phyloP scores from a whole-genome alignment of 2,113 vertebrate species.

The Limnothrissa miodon region DNA sequence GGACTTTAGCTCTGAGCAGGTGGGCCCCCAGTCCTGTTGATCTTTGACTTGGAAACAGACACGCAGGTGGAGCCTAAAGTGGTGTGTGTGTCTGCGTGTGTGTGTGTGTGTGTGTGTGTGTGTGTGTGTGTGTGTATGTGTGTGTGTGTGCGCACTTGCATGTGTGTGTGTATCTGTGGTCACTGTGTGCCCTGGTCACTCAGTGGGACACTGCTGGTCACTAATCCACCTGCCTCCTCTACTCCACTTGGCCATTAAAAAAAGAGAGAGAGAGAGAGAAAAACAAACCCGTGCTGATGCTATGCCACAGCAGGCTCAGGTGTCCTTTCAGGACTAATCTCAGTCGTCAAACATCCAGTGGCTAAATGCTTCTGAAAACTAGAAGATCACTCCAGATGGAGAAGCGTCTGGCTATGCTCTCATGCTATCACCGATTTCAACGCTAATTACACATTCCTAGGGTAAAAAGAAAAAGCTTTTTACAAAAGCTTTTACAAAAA shows the following conservation, averaged over 20 bases:
- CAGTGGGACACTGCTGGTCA: slow-evolving; percentile 23
- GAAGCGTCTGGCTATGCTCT: not conserved
- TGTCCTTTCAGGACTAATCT: slow-evolving; percentile 34
- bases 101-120: slow-evolving; percentile 19
- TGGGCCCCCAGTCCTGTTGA: slow-evolving; percentile 26
- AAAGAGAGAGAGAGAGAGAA: not conserved
- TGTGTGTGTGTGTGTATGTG: not conserved
- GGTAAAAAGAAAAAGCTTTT: too few relatives aligned
- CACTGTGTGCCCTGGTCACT: slow-evolving; percentile 30
- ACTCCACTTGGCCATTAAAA: not conserved
- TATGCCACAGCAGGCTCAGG: slow-evolving; percentile 8
- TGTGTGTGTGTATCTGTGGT: slow-evolving; percentile 21
- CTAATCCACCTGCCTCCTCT: slow-evolving; percentile 23
- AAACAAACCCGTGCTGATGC: not conserved
- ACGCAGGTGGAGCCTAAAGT: slow-evolving; percentile 12
- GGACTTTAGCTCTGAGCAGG: not conserved
- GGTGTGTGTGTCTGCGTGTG: slow-evolving; percentile 13
- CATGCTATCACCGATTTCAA: not conserved
- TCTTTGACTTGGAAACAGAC: slow-evolving; percentile 27
- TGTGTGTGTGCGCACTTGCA: slow-evolving; percentile 22
- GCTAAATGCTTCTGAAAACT: not conserved
- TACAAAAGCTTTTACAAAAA: too few relatives aligned
- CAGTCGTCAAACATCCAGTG: not conserved
- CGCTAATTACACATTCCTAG: not conserved
- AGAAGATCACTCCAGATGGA: not conserved